Evolutionary conservation across 92 coral and sea anemone genomes (phyloP).

Genomic region (Meandrina meandrites): DNA sequence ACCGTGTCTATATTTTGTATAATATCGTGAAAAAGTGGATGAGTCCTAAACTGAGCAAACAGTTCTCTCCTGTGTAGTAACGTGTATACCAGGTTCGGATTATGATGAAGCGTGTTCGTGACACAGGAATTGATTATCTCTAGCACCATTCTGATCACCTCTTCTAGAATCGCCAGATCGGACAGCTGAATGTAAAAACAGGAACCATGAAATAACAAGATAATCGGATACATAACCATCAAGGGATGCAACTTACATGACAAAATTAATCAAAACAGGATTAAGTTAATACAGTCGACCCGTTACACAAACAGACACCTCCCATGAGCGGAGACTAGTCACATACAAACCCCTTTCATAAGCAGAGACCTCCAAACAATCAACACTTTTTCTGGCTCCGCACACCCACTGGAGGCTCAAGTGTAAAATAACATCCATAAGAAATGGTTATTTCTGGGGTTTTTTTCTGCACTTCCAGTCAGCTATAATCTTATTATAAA

Average conservation of each 20-base stretch:
- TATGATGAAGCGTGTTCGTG: conserved; percentile 98
- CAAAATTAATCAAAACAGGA: background rate
- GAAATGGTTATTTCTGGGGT: too few relatives aligned
- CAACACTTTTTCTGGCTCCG: background rate
- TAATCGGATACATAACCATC: background rate
- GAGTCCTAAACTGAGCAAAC: conserved; percentile 97
- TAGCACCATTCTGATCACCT: conserved; percentile 95
- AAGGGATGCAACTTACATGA: background rate
- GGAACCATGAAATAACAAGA: background rate
- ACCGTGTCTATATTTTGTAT: conserved; percentile 98
- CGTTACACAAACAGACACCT: background rate
- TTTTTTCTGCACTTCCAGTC: too few relatives aligned
- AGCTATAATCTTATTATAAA: too few relatives aligned
- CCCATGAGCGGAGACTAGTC: background rate
- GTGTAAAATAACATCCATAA: too few relatives aligned
- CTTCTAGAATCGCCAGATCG: conserved; percentile 95
- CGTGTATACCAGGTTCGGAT: conserved; percentile 97
- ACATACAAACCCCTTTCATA: background rate
- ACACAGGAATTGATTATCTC: conserved; percentile 97
- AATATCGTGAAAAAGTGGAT: conserved; percentile 95
- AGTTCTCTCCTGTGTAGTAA: conserved; percentile 92
- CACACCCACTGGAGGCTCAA: too few relatives aligned
- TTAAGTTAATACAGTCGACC: background rate
- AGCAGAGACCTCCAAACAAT: background rate
- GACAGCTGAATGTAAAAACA: conserved; percentile 61